phyloP scores from a whole-genome alignment of 2,797 vertebrate genomes.

The Ctenopoma multispine region DNA sequence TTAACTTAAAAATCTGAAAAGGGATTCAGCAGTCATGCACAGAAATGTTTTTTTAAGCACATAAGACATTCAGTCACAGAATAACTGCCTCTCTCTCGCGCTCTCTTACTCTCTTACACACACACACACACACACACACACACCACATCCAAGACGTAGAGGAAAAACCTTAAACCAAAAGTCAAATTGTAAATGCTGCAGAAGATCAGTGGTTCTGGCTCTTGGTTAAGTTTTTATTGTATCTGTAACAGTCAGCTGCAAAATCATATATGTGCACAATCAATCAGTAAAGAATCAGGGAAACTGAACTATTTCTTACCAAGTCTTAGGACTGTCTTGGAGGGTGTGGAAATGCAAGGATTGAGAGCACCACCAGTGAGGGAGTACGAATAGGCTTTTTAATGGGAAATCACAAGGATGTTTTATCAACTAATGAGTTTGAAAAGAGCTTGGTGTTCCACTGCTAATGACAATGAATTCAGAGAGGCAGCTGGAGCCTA shows the following conservation, averaged over 20 bases:
- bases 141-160: constrained; percentile 43
- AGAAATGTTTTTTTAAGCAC: constrained; percentile 13
- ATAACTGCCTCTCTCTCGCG: constrained; percentile 9
- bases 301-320: constrained; percentile 44
- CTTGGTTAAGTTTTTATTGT: constrained; percentile 17
- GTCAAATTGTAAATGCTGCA: constrained; percentile 48
- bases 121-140: constrained; percentile 46
- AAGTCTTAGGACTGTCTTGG: constrained; percentile 39
- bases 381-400: constrained; percentile 77
- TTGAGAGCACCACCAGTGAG: constrained; percentile 45
- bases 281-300: constrained; percentile 30
- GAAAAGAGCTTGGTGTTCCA: constrained; percentile 75
- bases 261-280: constrained; percentile 28
- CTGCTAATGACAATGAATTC: constrained; percentile 82
- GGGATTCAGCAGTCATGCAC: background rate
- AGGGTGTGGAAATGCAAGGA: constrained; percentile 55
- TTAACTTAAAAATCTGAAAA: constrained; percentile 33
- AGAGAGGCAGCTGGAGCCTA: constrained; percentile 65
- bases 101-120: constrained; percentile 1
- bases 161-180: constrained; percentile 31
- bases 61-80: constrained; percentile 43
- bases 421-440: constrained; percentile 86
- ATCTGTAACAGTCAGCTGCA: constrained; percentile 39
- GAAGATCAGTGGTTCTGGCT: constrained; percentile 26
- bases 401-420: constrained; percentile 82